Conservation (phyloP, 2,888 invertebrate genomes). For the Macrosoma leucophasiata region DNA sequence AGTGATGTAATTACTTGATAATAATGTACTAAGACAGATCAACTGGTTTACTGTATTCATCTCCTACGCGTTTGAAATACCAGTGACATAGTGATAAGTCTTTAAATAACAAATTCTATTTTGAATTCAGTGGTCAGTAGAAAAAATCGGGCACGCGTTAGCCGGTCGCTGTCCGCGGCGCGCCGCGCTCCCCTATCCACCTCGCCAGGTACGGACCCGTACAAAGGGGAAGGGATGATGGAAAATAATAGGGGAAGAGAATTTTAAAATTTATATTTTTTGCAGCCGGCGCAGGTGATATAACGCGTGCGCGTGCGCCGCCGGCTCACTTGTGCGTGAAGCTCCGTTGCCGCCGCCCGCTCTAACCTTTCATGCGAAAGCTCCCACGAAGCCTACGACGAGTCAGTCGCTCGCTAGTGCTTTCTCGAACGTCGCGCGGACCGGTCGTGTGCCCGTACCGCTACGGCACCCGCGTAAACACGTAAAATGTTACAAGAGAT, state of each 20-base stretch:
- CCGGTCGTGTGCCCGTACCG: constrained; percentile 44
- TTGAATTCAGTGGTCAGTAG: constrained; percentile 50
- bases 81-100: no score
- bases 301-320: constrained; percentile 71
- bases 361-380: constrained; percentile 37
- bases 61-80: no score
- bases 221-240: constrained; percentile 73
- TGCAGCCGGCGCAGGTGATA: constrained; percentile 77
- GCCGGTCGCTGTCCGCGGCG: constrained; percentile 37
- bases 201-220: constrained; percentile 70
- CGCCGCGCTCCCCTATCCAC: constrained; percentile 40
- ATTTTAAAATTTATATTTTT: constrained; percentile 74
- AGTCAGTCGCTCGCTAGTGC: constrained; percentile 43
- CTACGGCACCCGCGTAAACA: constrained; percentile 44
- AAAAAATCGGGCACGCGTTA: constrained; percentile 69
- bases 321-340: constrained; percentile 70
- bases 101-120: constrained; percentile 7
- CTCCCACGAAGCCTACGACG: constrained; percentile 37
- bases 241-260: constrained; percentile 76
- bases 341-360: constrained; percentile 58
- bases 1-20: constrained; percentile 12
- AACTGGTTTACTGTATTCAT: no score
- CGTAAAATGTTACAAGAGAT: constrained; percentile 72
- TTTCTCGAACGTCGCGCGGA: constrained; percentile 51
- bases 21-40: constrained; percentile 2